Evolutionary conservation across 2,797 vertebrate species (phyloP).

Genomic region (Protosalanx chinensis): DNA sequence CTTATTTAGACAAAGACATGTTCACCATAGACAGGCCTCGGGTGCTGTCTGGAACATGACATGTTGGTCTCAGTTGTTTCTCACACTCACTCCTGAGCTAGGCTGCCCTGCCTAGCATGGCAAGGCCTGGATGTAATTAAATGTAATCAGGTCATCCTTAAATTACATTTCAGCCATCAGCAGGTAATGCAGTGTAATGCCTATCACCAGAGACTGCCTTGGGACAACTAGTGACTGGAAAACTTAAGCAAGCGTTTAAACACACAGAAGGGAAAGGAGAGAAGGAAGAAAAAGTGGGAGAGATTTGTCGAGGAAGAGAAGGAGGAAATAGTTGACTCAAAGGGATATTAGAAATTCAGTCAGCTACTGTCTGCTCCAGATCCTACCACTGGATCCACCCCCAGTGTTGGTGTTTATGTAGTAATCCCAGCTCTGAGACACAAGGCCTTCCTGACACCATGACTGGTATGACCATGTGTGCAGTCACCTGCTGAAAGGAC

Average conservation of each 20-base stretch:
- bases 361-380: too few species aligned
- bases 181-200: not conserved
- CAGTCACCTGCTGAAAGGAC: conserved; percentile 9
- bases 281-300: too few species aligned
- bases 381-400: too few species aligned
- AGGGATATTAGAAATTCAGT: too few species aligned
- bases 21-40: not conserved
- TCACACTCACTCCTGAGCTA: not conserved
- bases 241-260: too few species aligned
- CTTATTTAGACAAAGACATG: too few species aligned
- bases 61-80: not conserved
- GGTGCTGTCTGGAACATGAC: conserved; percentile 6
- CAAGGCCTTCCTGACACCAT: conserved; percentile 3
- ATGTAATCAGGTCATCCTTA: too few species aligned
- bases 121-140: too few species aligned
- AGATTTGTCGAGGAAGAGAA: too few species aligned
- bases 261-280: too few species aligned
- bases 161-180: not conserved
- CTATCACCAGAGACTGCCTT: not conserved
- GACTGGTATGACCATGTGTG: conserved; percentile 30
- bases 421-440: conserved; percentile 8
- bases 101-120: too few species aligned
- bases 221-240: not conserved
- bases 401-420: not conserved
- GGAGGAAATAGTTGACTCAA: too few species aligned